Evolutionary conservation across 2,113 vertebrate genomes (phyloP), one percentile per base, ranked within the genome.

Genomic region (Pachycephala philippinensis): DNA sequence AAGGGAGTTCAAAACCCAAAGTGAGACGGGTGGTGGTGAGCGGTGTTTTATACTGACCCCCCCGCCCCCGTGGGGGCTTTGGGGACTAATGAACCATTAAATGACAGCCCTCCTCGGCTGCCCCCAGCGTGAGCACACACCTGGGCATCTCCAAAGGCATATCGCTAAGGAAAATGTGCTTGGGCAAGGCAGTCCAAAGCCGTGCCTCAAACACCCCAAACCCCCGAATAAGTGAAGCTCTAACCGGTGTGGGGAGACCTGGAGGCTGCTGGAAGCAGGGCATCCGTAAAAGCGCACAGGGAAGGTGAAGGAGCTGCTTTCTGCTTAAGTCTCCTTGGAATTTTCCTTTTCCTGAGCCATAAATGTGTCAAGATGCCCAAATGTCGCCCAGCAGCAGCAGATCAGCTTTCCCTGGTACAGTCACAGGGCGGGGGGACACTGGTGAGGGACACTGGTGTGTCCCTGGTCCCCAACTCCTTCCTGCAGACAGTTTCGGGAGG

Each of bases 11-110:
- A 11, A 22, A 92, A 16, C 0, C 19, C 65, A 1, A 15, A 42
- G 59, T 0, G 44, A 2, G 9, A 21, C 68, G 66, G 76, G 71
- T 0, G 8, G 33, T 16, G 72, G 47, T 30, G 89, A 37, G 28
- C 21, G 24, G 4, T 3, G 0, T 56, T 47, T 52, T 47, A 24
- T 1, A 21, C 3, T 0, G 21, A 11, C 9, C 9, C 15, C 3
- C 18, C 54, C 13, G 5, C 9, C 7, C 2, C 14, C 50, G 23
- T 7, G 44, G 70, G 49, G n/a, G 24, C 15, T 65, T 4, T 1
- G 33, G 27, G 64, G 45, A 16, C 35, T 52, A 39, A 53, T 35
- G 37, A 44, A 49, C 11, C 45, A 1, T 40, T 23, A 52, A 52
- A 79, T 33, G 18, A 31, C 70, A 68, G 17, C 17, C 12, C 15